Evolutionary conservation across 2,888 invertebrate species (phyloP), one percentile per base, ranked within the genome.

Genomic region (Tetragnatha montana): DNA sequence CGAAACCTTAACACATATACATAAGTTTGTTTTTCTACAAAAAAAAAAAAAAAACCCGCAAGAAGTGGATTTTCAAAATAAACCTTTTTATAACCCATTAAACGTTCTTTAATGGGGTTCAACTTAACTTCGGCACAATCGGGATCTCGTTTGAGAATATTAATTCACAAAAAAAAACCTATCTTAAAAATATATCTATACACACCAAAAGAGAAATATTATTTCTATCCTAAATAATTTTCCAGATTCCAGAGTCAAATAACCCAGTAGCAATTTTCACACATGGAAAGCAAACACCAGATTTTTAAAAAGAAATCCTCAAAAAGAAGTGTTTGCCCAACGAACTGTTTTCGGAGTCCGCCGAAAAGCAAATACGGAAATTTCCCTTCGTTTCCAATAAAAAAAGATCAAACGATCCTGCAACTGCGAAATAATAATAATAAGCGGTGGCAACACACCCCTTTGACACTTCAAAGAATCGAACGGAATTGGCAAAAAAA

Each of bases 271-370:
- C 60, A 60, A 8, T 10, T 60, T 60, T 60, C 12, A 10, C 60
- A 60, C 17, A 6, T 12, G 4, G 4, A 60, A 60, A 60, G 17
- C 60, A 60, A 60, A 60, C 60, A 60, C 60, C 60, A 6, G 19
- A 50, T 78, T 78, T 17, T 8, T 3, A 2, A 78, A 69, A 7
- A 69, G n/a, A 14, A 73, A 73, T 22, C 19, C 8, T 73, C 19
- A 19, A 73, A 22, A 73, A 21, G 21, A 73, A 22, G 12, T 73
- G 73, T 73, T 73, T 73, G 73, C 73, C 19, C 73, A 73, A 73
- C 8, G 12, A 19, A 10, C 60, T 60, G 60, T 60, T 10, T 4
- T 60, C 14, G 10, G 60, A 17, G 60, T 60, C 17, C 35, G 35
- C 35, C 35, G 35, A 60, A 60, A 60, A 60, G 60, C 60, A 60